Percentiles rank a stretch among this genome's conserved stretches.
These are phyloP conservation scores for Sialis lutaria DNA, from an alignment of 2,888 invertebrate genomes.

Conservation along the genomic window DNA sequence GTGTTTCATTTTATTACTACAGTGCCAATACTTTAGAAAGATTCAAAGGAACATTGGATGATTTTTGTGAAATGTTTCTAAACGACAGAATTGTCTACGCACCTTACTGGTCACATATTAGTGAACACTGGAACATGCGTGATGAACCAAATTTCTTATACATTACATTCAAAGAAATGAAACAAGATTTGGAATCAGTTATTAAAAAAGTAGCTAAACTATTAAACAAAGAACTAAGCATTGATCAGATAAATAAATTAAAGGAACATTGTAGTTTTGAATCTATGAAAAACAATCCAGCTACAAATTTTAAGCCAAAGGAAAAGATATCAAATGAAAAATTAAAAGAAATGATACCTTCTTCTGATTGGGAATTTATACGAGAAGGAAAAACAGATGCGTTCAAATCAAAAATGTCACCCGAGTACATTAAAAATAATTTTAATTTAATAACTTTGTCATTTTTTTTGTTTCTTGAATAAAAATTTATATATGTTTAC, in stretches of 20 bases:
- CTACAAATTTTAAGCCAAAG: conserved; percentile 23
- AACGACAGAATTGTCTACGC: conserved; percentile 31
- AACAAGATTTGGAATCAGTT: conserved; percentile 24
- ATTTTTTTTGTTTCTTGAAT: too few species aligned
- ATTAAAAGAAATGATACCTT: too few species aligned
- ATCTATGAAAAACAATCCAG: conserved; percentile 29
- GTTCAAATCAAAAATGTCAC: conserved; percentile 23
- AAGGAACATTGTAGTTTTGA: conserved; percentile 30
- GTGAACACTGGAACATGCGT: conserved; percentile 15
- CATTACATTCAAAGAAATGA: conserved; percentile 19
- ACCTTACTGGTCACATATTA: conserved; percentile 18
- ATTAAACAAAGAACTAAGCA: conserved; percentile 19
- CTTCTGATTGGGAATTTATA: conserved; percentile 15
- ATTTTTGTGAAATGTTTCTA: conserved; percentile 42
- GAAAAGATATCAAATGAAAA: conserved; percentile 9
- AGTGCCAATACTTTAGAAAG: conserved; percentile 34
- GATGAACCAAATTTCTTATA: conserved; percentile 15
- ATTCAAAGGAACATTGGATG: conserved; percentile 31
- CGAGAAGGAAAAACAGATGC: conserved; percentile 22
- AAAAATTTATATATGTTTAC: too few species aligned
- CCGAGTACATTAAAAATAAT: conserved; percentile 19
- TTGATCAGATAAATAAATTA: conserved; percentile 21
- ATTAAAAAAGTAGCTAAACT: conserved; percentile 26
- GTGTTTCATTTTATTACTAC: conserved; percentile 50
- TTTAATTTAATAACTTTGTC: too few species aligned